Evolutionary conservation across 2,113 vertebrate species (phyloP).

Genomic region (Catagonus wagneri): DNA sequence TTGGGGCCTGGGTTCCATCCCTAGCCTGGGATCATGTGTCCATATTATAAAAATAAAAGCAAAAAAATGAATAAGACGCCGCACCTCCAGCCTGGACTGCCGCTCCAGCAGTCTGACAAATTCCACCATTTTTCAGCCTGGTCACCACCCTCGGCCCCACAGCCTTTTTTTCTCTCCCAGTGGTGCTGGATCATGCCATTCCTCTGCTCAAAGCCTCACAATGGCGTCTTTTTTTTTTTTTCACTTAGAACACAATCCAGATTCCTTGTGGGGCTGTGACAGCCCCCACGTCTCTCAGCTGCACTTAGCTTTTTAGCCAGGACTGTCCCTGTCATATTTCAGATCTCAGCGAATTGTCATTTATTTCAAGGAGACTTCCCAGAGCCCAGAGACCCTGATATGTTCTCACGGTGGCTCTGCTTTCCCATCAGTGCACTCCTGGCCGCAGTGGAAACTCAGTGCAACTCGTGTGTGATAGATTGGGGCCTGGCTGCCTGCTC

Average conservation of each 20-base stretch:
- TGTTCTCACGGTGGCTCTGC: neutral
- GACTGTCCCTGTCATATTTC: neutral
- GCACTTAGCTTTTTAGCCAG: neutral
- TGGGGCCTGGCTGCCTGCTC: neutral
- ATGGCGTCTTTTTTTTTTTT: neutral
- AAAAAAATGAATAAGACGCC: neutral
- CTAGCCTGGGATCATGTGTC: no score
- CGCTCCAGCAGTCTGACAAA: neutral
- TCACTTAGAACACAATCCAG: neutral
- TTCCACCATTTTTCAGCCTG: neutral
- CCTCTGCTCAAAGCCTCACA: neutral
- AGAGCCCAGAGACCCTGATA: neutral
- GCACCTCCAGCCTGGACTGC: neutral
- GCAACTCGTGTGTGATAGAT: neutral
- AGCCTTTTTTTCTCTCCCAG: neutral
- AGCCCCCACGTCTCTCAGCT: neutral
- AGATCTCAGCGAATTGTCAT: neutral
- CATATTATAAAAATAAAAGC: no score
- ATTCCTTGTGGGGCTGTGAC: accelerated
- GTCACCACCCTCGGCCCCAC: neutral
- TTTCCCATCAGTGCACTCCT: neutral
- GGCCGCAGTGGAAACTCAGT: no score
- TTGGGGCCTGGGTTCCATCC: no score
- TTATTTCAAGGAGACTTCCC: neutral
- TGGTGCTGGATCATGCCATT: neutral